Evolutionary conservation across 2,888 invertebrate species (phyloP).

Genomic region (Oscheius myriophilus): DNA sequence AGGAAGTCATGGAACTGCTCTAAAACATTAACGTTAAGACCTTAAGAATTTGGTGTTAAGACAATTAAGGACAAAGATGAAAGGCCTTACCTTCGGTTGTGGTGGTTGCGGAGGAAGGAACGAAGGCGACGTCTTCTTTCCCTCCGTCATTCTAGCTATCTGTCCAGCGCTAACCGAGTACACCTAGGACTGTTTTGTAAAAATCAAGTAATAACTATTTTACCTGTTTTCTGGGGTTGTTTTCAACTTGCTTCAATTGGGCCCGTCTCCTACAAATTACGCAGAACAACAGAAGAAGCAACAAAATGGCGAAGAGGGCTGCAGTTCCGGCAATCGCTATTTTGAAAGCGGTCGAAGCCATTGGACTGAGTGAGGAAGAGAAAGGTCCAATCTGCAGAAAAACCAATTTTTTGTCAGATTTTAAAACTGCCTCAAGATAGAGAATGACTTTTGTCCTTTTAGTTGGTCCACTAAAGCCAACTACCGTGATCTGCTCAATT

Average conservation of each 20-base stretch:
- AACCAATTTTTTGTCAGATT: not conserved
- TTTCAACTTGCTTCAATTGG: conserved; percentile 32
- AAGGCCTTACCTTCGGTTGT: conserved; percentile 26
- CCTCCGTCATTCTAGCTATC: conserved; percentile 33
- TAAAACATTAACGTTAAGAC: too few relatives aligned
- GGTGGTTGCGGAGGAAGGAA: conserved; percentile 22
- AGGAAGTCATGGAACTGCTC: conserved; percentile 41
- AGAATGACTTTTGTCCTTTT: conserved; percentile 47
- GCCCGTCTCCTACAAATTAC: conserved; percentile 40
- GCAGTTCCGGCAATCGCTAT: conserved; percentile 84
- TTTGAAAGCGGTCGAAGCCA: conserved; percentile 74
- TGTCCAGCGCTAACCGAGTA: conserved; percentile 17
- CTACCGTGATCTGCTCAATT: conserved; percentile 55
- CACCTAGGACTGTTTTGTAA: conserved; percentile 21
- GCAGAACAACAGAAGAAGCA: conserved; percentile 76
- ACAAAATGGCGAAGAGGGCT: conserved; percentile 76
- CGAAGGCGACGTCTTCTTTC: conserved; percentile 37
- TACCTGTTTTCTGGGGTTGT: conserved; percentile 35
- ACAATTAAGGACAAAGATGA: too few relatives aligned
- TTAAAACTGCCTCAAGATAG: conserved; percentile 49
- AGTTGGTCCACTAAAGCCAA: conserved; percentile 53
- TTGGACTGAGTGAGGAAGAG: conserved; percentile 75
- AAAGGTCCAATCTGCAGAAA: conserved; percentile 41
- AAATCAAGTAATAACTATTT: not conserved
- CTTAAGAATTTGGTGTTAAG: too few relatives aligned